Base-by-base conservation (phyloP, 2,113 vertebrate species). In the Lophius piscatorius region DNA sequence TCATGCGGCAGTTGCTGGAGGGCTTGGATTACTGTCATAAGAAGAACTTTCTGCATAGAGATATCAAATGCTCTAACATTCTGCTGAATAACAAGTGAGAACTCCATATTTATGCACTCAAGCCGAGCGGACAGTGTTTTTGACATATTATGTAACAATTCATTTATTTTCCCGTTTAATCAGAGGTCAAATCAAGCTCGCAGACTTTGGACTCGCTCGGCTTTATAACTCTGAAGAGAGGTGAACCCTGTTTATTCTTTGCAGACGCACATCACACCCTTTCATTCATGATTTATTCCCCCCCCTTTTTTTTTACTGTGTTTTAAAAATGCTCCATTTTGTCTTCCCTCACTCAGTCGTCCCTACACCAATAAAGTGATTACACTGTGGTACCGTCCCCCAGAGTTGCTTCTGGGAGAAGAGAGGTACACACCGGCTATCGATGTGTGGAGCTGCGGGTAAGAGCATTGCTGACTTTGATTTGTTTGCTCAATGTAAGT, bases 361-460 rank as follows among this genome's bases (percentile, higher is more conserved):
- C 97, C 97, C 0, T 99, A 99, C 83, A 99, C 97, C 58, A 99
- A 99, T 75, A 99, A 99, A 93, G 97, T 99, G 70, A 99, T 99
- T 81, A 99, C 97, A 0, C 84, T 99, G 14, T 99, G 97, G 97
- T 99, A 99, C 88, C 95, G 97, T 12, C 97, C 97, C 35, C 97
- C 97, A 0, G 97, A 99, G 58, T 79, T 99, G 79, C 93, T 99
- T 48, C 88, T 99, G 63, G 97, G 97, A 31, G 97, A 98, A 79
- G 96, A 99, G 63, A 89, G 96, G 44, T 98, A 98, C 80, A 95
- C 96, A 0, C 96, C 96, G 0, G 96, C 97, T 63, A 99, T 99
- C 22, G 97, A 99, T 22, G 97, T 99, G 26, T 99, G 97, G 97
- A 99, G 97, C 84, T 98, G 97, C 79, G 97, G 97, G 97, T 99